phyloP scores from a whole-genome alignment of 2,113 vertebrate species.

The Mormoops blainvillei region DNA sequence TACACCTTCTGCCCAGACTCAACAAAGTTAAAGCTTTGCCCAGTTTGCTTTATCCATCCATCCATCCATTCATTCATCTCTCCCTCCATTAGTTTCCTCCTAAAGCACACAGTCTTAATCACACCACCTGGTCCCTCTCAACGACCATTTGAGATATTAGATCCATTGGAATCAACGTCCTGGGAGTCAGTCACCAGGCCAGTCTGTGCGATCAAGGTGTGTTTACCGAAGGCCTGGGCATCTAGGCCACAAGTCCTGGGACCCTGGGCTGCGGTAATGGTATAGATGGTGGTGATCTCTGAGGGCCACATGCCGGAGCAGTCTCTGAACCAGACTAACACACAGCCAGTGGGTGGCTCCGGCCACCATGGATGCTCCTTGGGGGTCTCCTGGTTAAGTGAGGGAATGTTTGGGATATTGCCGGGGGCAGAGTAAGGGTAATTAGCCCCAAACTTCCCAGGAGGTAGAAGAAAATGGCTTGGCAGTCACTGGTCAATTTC shows the following conservation, averaged over 20 bases:
- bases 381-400: neutral
- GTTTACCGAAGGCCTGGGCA: neutral
- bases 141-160: neutral
- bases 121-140: neutral
- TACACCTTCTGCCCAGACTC: neutral
- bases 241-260: neutral
- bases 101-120: neutral
- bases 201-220: neutral
- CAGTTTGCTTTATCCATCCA: neutral
- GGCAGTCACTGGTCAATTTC: neutral
- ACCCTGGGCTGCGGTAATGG: neutral
- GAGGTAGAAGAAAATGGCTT: neutral
- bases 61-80: neutral
- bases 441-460: neutral
- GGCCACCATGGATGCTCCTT: neutral
- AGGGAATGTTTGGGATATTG: neutral
- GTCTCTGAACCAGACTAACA: neutral
- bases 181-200: neutral
- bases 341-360: neutral
- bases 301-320: neutral
- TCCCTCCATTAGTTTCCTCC: neutral
- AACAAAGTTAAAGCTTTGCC: neutral
- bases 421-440: neutral
- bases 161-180: too few relatives aligned
- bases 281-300: neutral